Evolutionary conservation across 2,113 vertebrate genomes (phyloP).

Genomic region (Leptobrachium ailaonicum): DNA sequence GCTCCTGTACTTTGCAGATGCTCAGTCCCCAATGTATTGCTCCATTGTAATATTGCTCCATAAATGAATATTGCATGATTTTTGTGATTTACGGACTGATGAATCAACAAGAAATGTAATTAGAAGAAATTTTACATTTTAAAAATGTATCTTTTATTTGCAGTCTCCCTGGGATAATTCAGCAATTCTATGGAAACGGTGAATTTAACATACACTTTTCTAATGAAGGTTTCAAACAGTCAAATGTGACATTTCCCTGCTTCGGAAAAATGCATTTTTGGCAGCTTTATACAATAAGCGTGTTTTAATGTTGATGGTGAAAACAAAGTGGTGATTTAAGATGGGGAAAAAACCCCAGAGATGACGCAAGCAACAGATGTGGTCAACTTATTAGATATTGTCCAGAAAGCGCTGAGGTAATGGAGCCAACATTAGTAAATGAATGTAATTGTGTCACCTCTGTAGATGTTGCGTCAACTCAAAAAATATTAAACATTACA

Average conservation of each 20-base stretch:
- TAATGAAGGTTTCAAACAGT: background rate
- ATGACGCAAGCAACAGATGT: conserved; percentile 31
- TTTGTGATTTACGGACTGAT: no score
- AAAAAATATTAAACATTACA: no score
- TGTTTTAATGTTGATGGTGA: conserved; percentile 35
- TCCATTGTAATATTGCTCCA: no score
- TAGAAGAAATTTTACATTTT: no score
- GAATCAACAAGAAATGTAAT: no score
- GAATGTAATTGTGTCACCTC: conserved; percentile 24
- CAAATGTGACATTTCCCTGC: background rate
- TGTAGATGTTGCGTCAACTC: conserved; percentile 10
- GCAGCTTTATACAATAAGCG: conserved; percentile 5
- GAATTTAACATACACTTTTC: no score
- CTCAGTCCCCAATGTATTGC: no score
- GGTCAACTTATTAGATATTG: conserved; percentile 32
- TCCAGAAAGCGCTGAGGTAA: conserved; percentile 38
- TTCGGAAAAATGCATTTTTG: conserved; percentile 26
- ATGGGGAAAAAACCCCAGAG: conserved; percentile 27
- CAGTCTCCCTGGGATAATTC: no score
- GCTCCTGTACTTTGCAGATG: no score
- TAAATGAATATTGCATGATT: no score
- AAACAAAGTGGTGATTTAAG: conserved; percentile 41
- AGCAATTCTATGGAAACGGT: no score
- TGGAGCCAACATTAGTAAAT: conserved; percentile 12
- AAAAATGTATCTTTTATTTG: no score